A percentile compares a stretch with the other conserved stretches of the same genome.
These are phyloP conservation scores for Ophiothrix spiculata DNA, from an alignment of 35 echinoderm and acorn worm species.

Conservation along the genomic window DNA sequence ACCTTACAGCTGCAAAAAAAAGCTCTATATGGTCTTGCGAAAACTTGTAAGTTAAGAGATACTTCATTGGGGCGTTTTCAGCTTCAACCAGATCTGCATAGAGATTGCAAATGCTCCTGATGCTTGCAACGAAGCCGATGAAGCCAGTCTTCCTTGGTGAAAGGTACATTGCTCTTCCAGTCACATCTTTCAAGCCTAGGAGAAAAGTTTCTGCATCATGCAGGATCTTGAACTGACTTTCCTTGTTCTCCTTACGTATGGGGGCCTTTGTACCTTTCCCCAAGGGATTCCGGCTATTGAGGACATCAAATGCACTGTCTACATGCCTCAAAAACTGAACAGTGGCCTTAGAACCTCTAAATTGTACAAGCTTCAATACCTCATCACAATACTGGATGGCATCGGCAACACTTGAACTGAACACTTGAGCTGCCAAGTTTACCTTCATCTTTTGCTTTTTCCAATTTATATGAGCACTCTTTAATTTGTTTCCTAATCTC, in stretches of 20 bases:
- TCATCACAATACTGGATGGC: conserved; percentile 27
- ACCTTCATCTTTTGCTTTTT: conserved; percentile 51
- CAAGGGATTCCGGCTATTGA: conserved; percentile 58
- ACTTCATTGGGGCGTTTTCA: conserved; percentile 21
- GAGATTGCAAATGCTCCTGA: conserved; percentile 35
- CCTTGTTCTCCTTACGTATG: not conserved
- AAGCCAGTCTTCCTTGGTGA: conserved; percentile 32
- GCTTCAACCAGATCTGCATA: conserved; percentile 4
- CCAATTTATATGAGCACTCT: conserved; percentile 32
- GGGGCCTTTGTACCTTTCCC: conserved; percentile 10
- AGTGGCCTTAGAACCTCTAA: conserved; percentile 43
- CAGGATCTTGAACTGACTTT: not conserved
- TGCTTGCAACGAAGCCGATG: conserved; percentile 51
- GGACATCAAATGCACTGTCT: conserved; percentile 56
- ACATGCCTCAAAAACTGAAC: conserved; percentile 47
- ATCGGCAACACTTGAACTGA: conserved; percentile 61
- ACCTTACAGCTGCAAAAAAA: conserved; percentile 43
- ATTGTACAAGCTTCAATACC: conserved; percentile 26
- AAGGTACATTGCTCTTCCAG: conserved; percentile 18
- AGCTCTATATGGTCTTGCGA: conserved; percentile 59
- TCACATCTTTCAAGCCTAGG: not conserved
- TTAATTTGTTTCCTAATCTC: conserved; percentile 39
- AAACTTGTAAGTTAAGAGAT: conserved; percentile 62
- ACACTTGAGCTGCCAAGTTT: conserved; percentile 48
- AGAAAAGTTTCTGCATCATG: not conserved